phyloP scores from a whole-genome alignment of 1,140 invertebrate genomes.

The Calephelis virginiensis region DNA sequence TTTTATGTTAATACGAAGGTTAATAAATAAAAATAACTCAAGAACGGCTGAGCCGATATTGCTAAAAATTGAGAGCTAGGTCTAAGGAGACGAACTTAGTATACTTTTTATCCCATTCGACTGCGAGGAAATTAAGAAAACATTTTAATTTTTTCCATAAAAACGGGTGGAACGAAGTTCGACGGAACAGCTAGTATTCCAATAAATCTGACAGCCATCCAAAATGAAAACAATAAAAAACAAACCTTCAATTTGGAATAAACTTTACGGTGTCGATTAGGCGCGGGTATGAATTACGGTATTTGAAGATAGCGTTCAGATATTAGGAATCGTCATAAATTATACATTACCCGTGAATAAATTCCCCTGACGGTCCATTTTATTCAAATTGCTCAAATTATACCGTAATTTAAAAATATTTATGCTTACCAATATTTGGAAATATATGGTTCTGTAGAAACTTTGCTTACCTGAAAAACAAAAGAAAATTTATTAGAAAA shows the following conservation, averaged over 20 bases:
- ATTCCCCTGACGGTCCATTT: constrained; percentile 36
- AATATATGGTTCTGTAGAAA: neutral
- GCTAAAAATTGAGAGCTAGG: no score
- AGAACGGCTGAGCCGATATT: no score
- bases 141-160: no score
- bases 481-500: constrained; percentile 3
- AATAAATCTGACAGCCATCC: constrained; percentile 1
- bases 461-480: constrained; percentile 11
- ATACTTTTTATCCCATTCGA: no score
- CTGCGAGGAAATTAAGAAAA: no score
- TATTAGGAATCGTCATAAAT: constrained; percentile 33
- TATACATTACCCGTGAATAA: constrained; percentile 35
- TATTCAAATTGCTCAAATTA: constrained; percentile 56
- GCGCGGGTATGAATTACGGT: constrained; percentile 28
- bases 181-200: neutral
- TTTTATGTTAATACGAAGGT: no score
- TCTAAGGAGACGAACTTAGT: no score
- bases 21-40: no score
- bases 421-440: constrained; percentile 1
- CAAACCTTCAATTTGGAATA: constrained; percentile 12
- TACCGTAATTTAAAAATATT: constrained; percentile 15
- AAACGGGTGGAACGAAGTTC: no score
- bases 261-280: constrained; percentile 17
- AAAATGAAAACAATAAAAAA: constrained; percentile 1
- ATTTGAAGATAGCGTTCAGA: constrained; percentile 28